Base-by-base conservation (phyloP, 2,797 vertebrate species). In the Denticeps clupeoides region DNA sequence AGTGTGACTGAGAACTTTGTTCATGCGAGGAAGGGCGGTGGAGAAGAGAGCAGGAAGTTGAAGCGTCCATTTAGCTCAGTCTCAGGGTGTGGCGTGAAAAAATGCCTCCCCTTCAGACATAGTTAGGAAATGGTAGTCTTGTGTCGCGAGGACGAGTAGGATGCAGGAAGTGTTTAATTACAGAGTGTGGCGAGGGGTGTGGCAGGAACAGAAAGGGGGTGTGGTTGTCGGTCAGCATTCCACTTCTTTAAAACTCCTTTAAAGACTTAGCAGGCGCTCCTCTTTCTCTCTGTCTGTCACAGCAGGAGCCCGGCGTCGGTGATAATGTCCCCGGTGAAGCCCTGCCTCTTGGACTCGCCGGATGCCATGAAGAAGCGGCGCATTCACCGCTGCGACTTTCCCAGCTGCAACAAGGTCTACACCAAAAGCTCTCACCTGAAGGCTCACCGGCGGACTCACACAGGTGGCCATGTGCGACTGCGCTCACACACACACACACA, bases 381-480 rank as follows among this genome's bases (percentile, higher is more conserved):
- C 53, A 97, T 97, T 74, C 93, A 99, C 68, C 77, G 90, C 54
- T 99, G 94, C 4, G 94, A 97, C 68, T 97, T 93, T 35, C 84
- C 82, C 1, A 91, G 90, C 38, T 99, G 94, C 70, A 92, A 97
- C 77, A 99, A 99, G 74, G 90, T 99, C 62, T 99, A 99, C 79
- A 99, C 94, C 55, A 99, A 99, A 71, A 99, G 94, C 71, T 99
- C 93, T 47, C 95, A 99, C 62, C 83, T 99, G 51, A 97, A 99
- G 81, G 93, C 95, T 7, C 95, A 99, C 72, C 85, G 92, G 69
- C 87, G 93, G 68, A 99, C 94, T 27, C 94, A 99, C 47, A 99
- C 93, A 69, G 94, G 94, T n/a, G n/a, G n/a, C n/a, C n/a, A n/a
- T n/a, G n/a, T n/a, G n/a, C n/a, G n/a, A n/a, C n/a, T 98, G 69